Conservation (phyloP, 2,888 invertebrate genomes). For the Drosophila melanosoma region DNA sequence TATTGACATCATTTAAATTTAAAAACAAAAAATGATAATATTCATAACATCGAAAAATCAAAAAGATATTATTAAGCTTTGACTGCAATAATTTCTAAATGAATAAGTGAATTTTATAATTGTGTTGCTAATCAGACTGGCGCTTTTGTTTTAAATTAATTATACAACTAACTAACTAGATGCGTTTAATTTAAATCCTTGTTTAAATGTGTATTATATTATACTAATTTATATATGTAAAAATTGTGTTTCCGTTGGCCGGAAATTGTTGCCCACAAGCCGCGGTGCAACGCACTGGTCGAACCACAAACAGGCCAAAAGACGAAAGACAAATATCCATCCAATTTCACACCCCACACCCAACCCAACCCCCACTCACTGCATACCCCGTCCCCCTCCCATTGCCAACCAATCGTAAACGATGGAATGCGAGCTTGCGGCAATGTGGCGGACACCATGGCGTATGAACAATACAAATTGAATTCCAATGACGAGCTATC, state of each 20-base stretch:
- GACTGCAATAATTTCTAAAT: constrained; percentile 17
- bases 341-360: neutral
- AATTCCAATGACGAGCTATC: constrained; percentile 79
- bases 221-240: neutral
- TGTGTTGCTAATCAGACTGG: constrained; percentile 22
- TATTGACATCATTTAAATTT: constrained; percentile 16
- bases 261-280: constrained; percentile 63
- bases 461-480: constrained; percentile 74
- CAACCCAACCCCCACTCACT: neutral
- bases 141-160: constrained; percentile 65
- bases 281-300: constrained; percentile 48
- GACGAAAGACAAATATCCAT: constrained; percentile 63
- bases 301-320: constrained; percentile 67
- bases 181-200: constrained; percentile 45
- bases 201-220: constrained; percentile 11
- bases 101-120: constrained; percentile 30
- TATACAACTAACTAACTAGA: constrained; percentile 53
- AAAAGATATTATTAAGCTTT: neutral
- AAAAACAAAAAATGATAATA: constrained; percentile 13
- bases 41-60: neutral
- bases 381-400: no score
- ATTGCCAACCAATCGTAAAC: constrained; percentile 11
- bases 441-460: constrained; percentile 38
- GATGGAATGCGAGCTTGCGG: constrained; percentile 45
- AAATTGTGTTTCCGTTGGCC: constrained; percentile 26